These are phyloP conservation scores for Spinus olivaceus DNA, from an alignment of 2,797 vertebrate genomes.

Conservation along the genomic window DNA sequence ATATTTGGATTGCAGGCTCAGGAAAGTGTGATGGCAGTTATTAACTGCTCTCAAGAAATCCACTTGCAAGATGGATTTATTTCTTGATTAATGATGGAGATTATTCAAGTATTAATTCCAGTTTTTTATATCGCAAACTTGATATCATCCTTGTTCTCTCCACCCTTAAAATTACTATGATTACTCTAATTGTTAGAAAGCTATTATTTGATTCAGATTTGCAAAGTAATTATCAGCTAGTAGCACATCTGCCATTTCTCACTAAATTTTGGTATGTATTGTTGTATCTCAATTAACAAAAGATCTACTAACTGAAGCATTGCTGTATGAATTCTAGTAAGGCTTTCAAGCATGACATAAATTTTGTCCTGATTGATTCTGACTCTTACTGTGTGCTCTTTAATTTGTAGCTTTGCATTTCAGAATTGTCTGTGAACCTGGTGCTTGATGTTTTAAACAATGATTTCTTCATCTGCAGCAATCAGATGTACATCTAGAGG, in stretches of 20 bases:
- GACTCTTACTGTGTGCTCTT: slow-evolving; percentile 36
- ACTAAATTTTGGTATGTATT: slow-evolving; percentile 65
- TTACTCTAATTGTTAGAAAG: slow-evolving; percentile 77
- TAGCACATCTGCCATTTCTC: slow-evolving; percentile 73
- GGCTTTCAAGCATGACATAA: slow-evolving; percentile 61
- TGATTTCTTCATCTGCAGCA: slow-evolving; percentile 1
- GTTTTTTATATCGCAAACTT: slow-evolving; percentile 75
- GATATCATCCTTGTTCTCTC: slow-evolving; percentile 75
- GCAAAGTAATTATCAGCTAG: slow-evolving; percentile 71
- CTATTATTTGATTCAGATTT: slow-evolving; percentile 76
- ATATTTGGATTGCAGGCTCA: slow-evolving; percentile 76
- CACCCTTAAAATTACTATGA: slow-evolving; percentile 80
- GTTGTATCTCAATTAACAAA: slow-evolving; percentile 66
- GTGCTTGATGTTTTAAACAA: slow-evolving; percentile 23
- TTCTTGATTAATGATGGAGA: slow-evolving; percentile 80
- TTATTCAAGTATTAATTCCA: slow-evolving; percentile 77
- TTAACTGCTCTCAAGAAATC: slow-evolving; percentile 78
- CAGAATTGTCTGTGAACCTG: slow-evolving; percentile 30
- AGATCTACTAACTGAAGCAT: slow-evolving; percentile 53
- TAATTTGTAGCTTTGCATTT: slow-evolving; percentile 58
- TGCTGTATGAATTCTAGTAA: slow-evolving; percentile 54
- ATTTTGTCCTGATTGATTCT: slow-evolving; percentile 57
- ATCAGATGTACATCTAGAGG: slow-evolving; percentile 1
- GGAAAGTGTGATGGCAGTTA: slow-evolving; percentile 77
- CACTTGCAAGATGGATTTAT: slow-evolving; percentile 75